Base-by-base conservation (phyloP, 2,113 vertebrate genomes). In the Taxidea taxus region DNA sequence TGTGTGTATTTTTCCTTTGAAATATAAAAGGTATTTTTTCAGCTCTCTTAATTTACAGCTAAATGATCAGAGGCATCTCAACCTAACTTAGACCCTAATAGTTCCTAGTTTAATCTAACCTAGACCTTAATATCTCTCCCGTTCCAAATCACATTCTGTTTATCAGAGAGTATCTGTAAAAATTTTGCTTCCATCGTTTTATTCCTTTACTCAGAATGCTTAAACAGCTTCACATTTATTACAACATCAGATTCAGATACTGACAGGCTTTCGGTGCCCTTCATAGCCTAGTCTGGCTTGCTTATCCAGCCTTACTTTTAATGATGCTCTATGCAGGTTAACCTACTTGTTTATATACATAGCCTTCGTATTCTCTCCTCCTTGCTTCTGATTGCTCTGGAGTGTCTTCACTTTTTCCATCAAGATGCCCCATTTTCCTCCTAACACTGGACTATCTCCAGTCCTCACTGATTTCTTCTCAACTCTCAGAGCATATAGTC, bases 351-450 rank as follows among this genome's bases (percentile, higher is more conserved):
- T 90, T 62, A 20, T 90, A 13, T 90, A 11, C 37, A 16, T 92
- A 68, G 27, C 16, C 66, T 93, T 47, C 44, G 54, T 89, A 12
- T 7, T 87, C 42, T 92, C 13, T 86, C 37, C 47, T 70, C 44
- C 85, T 91, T 92, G 66, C 29, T 90, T 96, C 68, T 92, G 49
- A 91, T 86, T 89, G 54, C 47, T 96, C 37, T 88, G 20, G 74
- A 88, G 81, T 90, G 4, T 62, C 80, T 94, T 94, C 20, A 54
- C 20, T 16, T 60, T 62, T 90, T 94, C 47, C 60, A 82, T 60
- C 66, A 86, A 66, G 72, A 83, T 81, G 20, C 31, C 20, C 14
- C 44, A 64, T 15, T 83, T 83, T 11, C 31, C 18, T 89, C 20
- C 51, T 66, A 7, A 95, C 94, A 83, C 20, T 39, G 58, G 56